phyloP scores from a whole-genome alignment of 1,140 invertebrate genomes.

The Temnothorax nylanderi region DNA sequence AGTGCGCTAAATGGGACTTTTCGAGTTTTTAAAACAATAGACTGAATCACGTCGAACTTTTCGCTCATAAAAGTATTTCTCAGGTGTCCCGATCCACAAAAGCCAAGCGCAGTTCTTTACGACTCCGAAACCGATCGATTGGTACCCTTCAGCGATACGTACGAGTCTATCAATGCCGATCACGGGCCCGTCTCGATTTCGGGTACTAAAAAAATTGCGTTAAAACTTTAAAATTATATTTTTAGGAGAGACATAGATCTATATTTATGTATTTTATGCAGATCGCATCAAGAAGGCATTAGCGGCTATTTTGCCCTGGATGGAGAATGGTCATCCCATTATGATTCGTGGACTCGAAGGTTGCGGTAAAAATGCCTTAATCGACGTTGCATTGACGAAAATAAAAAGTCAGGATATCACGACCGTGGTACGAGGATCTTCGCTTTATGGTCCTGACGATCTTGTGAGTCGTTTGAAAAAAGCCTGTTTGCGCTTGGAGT shows the following conservation, averaged over 20 bases:
- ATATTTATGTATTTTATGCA: slow-evolving; percentile 38
- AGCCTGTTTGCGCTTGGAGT: slow-evolving; percentile 81
- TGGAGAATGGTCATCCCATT: slow-evolving; percentile 76
- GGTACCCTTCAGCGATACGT: slow-evolving; percentile 73
- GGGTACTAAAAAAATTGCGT: slow-evolving; percentile 66
- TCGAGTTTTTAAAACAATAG: background rate
- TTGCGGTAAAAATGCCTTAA: slow-evolving; percentile 81
- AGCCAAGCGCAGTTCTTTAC: slow-evolving; percentile 79
- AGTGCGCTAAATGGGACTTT: background rate
- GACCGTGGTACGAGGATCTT: slow-evolving; percentile 78
- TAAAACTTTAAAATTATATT: background rate
- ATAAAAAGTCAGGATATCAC: slow-evolving; percentile 75
- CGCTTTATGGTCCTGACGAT: slow-evolving; percentile 81
- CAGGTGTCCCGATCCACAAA: slow-evolving; percentile 82
- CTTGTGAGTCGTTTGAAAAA: slow-evolving; percentile 79
- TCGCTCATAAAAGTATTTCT: background rate
- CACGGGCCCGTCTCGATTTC: slow-evolving; percentile 77
- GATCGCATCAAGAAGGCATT: slow-evolving; percentile 78
- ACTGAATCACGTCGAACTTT: background rate
- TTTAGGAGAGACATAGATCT: background rate
- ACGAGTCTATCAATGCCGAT: slow-evolving; percentile 71
- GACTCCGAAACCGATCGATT: slow-evolving; percentile 79
- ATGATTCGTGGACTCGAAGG: slow-evolving; percentile 80
- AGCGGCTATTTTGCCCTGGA: slow-evolving; percentile 79
- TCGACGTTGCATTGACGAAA: slow-evolving; percentile 75